phyloP scores from a whole-genome alignment of 2,888 invertebrate species.

The Synergus gifuensis region DNA sequence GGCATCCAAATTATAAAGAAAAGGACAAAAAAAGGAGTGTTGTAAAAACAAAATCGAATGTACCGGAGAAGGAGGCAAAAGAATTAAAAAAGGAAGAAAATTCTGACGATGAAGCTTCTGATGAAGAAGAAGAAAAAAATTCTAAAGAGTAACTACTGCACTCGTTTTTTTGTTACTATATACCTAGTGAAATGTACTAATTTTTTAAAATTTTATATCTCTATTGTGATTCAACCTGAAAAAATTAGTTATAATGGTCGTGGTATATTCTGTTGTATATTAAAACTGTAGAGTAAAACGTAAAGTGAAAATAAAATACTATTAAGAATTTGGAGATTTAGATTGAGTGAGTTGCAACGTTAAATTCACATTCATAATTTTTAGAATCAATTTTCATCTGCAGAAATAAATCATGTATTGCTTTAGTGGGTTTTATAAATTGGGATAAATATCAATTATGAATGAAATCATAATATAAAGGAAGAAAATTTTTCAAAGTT shows the following conservation, averaged over 20 bases:
- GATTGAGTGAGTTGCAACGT: no score
- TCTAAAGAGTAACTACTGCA: background rate
- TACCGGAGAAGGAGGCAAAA: background rate
- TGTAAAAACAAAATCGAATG: constrained; percentile 9
- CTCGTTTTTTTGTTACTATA: background rate
- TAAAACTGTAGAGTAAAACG: background rate
- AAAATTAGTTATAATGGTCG: background rate
- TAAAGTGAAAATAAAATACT: background rate
- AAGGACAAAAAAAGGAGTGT: constrained; percentile 52
- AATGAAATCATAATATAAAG: background rate
- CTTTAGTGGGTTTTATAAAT: background rate
- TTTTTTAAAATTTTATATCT: background rate
- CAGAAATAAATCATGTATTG: no score
- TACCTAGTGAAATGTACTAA: background rate
- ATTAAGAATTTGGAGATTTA: background rate
- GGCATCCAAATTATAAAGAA: constrained; percentile 49
- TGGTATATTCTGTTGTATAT: background rate
- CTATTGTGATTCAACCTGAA: background rate
- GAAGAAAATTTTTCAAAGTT: background rate
- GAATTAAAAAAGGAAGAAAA: background rate
- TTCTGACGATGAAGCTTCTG: background rate
- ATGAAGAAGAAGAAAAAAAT: background rate
- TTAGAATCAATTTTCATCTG: no score
- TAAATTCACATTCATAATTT: no score
- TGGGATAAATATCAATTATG: background rate